Evolutionary conservation across 2,888 invertebrate genomes (phyloP), one percentile per base, ranked within the genome.

Genomic region (Crioceris asparagi): DNA sequence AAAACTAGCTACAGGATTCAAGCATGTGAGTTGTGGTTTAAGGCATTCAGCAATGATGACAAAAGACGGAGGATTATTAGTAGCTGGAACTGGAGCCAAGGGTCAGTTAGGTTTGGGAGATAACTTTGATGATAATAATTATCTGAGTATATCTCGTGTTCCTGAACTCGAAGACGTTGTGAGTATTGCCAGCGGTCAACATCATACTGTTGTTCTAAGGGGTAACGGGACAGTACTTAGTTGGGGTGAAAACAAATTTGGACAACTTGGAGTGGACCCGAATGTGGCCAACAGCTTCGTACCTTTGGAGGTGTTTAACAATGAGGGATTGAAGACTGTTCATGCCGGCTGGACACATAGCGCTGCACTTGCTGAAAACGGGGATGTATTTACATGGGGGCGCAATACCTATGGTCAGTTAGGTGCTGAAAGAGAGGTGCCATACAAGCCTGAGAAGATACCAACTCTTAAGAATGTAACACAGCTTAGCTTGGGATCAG

Each of bases 231-330:
- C 70, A 38, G 66, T 78, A 40, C 83, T 70, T 67, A 77, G 69
- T 10, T 85, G 86, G 76, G 92, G 92, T 17, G 83, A 84, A 53
- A 90, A 88, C 55, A 85, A 79, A 61, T 79, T 78, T 61, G 83
- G 87, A 0, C 90, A 91, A 56, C 63, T 85, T 34, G 75, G 82
- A 8, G 54, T 76, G 7, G 71, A 72, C 49, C 62, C 69, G 36
- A 63, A 65, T 33, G 68, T 69, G 45, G 69, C 68, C 41, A 71
- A 66, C 55, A 63, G 71, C 44, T 70, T 63, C 54, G 65, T 62
- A 38, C 71, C 74, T 32, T 66, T 70, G 52, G 71, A 71, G 60
- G 66, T 72, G 52, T 68, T 71, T 45, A 69, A 74, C 31, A 72
- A 71, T 45, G 68, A 71, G 41, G 61, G 66, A 41, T 68, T 78